A percentile compares a stretch with the other conserved stretches of the same genome.
Conservation (phyloP, 2,888 invertebrate genomes). For the Tenodera sinensis region DNA sequence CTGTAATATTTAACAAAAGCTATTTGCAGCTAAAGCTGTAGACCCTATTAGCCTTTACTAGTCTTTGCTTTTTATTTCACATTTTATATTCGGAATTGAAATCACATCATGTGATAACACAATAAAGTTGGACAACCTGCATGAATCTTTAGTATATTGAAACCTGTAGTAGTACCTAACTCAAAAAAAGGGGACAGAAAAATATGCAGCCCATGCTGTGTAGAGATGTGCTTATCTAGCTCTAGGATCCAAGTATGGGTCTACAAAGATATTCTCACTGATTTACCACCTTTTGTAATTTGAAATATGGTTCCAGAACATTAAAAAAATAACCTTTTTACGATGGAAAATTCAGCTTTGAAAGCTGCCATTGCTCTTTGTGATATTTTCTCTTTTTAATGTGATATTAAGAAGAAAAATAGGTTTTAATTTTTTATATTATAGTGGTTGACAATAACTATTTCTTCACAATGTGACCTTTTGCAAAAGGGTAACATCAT, state of each 20-base stretch:
- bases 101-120: background rate
- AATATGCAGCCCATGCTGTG: background rate
- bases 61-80: background rate
- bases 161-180: background rate
- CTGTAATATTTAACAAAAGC: background rate
- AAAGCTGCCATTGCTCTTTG: background rate
- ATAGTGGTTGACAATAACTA: constrained; percentile 16
- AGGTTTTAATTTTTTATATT: constrained; percentile 16
- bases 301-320: background rate
- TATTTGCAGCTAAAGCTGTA: background rate
- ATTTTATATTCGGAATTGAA: background rate
- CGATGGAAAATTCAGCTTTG: background rate
- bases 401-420: constrained; percentile 7
- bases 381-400: constrained; percentile 16
- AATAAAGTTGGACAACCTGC: background rate
- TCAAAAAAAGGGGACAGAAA: background rate
- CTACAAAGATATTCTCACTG: background rate
- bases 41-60: background rate
- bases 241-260: background rate
- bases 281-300: background rate
- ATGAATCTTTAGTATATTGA: background rate
- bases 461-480: constrained; percentile 10
- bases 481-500: background rate
- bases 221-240: background rate
- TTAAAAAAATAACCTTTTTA: background rate